Percentiles rank a stretch among this genome's conserved stretches.
phyloP scores from a whole-genome alignment of 2,888 invertebrate genomes.

The Plagodis pulveraria region DNA sequence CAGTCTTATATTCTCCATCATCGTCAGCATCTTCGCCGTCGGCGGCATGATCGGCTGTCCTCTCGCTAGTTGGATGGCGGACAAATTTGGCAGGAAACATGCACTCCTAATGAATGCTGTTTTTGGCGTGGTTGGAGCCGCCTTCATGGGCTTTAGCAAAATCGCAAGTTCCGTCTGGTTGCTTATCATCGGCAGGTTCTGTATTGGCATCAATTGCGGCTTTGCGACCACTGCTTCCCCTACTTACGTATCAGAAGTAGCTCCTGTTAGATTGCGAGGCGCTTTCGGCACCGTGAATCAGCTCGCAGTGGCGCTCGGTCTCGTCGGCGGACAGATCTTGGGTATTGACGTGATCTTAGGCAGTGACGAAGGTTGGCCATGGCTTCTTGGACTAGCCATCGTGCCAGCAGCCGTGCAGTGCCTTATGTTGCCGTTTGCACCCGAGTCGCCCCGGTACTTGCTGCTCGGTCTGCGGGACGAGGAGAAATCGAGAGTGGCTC shows the following conservation, averaged over 20 bases:
- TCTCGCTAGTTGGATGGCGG: slow-evolving; percentile 89
- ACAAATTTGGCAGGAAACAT: slow-evolving; percentile 88
- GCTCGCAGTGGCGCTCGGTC: slow-evolving; percentile 76
- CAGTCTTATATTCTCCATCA: slow-evolving; percentile 85
- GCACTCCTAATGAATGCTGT: slow-evolving; percentile 87
- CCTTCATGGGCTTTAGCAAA: slow-evolving; percentile 88
- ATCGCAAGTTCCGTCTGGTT: slow-evolving; percentile 87
- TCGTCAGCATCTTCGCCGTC: slow-evolving; percentile 90
- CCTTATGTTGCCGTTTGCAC: slow-evolving; percentile 69
- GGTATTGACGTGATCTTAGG: slow-evolving; percentile 79
- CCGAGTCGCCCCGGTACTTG: slow-evolving; percentile 77
- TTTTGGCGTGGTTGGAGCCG: slow-evolving; percentile 87
- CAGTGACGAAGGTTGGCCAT: slow-evolving; percentile 76
- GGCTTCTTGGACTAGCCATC: slow-evolving; percentile 74
- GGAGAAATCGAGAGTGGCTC: slow-evolving; percentile 63
- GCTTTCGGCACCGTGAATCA: slow-evolving; percentile 82
- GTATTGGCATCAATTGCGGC: slow-evolving; percentile 91
- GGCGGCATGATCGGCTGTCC: slow-evolving; percentile 93
- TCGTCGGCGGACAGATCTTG: slow-evolving; percentile 73
- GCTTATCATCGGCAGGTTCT: slow-evolving; percentile 89
- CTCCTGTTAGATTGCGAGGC: slow-evolving; percentile 72
- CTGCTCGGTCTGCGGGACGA: slow-evolving; percentile 71
- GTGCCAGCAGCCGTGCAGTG: slow-evolving; percentile 72
- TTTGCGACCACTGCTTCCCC: slow-evolving; percentile 81
- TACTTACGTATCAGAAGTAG: slow-evolving; percentile 80